Evolutionary conservation across 2,888 invertebrate species (phyloP).

Genomic region (Endotricha flammealis): DNA sequence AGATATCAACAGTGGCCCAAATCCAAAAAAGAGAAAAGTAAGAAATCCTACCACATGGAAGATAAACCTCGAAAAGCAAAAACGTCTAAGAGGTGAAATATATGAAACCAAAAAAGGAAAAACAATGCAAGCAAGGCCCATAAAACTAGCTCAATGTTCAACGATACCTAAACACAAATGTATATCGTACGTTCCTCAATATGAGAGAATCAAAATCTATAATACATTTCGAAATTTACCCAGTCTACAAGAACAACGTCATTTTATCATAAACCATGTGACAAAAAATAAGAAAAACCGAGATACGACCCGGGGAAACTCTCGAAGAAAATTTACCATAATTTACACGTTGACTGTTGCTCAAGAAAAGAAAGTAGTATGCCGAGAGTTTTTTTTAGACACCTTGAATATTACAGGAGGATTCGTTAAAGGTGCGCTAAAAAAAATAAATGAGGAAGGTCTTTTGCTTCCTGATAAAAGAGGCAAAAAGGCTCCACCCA

Average conservation of each 20-base stretch:
- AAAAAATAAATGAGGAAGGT: constrained; percentile 17
- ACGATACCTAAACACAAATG: constrained; percentile 24
- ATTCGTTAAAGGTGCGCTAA: constrained; percentile 23
- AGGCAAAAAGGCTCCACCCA: constrained; percentile 15
- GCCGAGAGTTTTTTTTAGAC: constrained; percentile 13
- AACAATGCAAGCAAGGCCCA: constrained; percentile 17
- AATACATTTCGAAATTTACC: constrained; percentile 15
- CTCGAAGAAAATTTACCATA: constrained; percentile 8
- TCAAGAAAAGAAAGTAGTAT: constrained; percentile 9
- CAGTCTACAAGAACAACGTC: constrained; percentile 22
- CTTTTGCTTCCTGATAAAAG: constrained; percentile 19
- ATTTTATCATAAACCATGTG: constrained; percentile 22
- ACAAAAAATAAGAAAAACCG: constrained; percentile 19
- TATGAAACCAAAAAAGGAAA: constrained; percentile 12
- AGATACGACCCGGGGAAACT: constrained; percentile 2
- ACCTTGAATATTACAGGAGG: constrained; percentile 16
- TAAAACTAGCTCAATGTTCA: constrained; percentile 21
- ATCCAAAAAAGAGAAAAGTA: constrained; percentile 12
- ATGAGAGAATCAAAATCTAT: constrained; percentile 19
- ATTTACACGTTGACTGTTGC: constrained; percentile 6
- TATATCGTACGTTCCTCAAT: constrained; percentile 16
- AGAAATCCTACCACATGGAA: constrained; percentile 12
- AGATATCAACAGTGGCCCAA: not conserved
- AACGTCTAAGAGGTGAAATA: constrained; percentile 11
- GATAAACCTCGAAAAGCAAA: constrained; percentile 10